Conservation (phyloP, 2,113 vertebrate species). For the Gobio gobio region DNA sequence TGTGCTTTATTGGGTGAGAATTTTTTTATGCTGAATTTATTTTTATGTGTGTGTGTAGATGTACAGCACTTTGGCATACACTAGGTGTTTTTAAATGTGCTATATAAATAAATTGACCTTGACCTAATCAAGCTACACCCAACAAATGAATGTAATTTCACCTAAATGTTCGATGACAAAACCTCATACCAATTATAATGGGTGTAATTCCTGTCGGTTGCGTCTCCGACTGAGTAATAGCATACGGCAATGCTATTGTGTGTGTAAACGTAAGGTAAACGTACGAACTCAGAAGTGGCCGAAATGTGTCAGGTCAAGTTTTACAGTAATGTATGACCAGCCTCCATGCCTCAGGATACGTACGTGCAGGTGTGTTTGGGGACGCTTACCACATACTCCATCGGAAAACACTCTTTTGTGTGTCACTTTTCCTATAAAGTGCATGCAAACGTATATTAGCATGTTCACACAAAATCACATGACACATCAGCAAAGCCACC, state of each 20-base stretch:
- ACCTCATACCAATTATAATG: background rate
- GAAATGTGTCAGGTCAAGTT: conserved; percentile 26
- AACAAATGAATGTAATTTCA: background rate
- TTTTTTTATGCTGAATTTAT: too few species aligned
- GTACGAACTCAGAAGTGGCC: background rate
- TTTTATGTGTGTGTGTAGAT: too few species aligned
- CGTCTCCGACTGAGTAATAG: background rate
- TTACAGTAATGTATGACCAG: conserved; percentile 42
- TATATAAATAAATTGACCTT: too few species aligned
- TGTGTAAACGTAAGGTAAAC: too few species aligned
- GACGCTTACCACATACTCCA: conserved; percentile 80
- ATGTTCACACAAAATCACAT: conserved; percentile 50
- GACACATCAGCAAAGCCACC: conserved; percentile 12
- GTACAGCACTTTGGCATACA: too few species aligned
- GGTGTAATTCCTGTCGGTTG: conserved; percentile 52
- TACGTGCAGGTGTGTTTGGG: conserved; percentile 48
- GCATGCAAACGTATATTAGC: conserved; percentile 69
- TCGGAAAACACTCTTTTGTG: conserved; percentile 69
- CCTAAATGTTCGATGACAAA: background rate
- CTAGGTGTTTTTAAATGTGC: too few species aligned
- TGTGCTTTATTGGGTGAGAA: too few species aligned
- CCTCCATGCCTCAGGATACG: conserved; percentile 55
- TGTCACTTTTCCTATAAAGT: conserved; percentile 72
- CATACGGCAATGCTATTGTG: background rate
- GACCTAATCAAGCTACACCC: background rate